phyloP scores from a whole-genome alignment of 2,113 vertebrate genomes.

The Grammomys dolichurus region DNA sequence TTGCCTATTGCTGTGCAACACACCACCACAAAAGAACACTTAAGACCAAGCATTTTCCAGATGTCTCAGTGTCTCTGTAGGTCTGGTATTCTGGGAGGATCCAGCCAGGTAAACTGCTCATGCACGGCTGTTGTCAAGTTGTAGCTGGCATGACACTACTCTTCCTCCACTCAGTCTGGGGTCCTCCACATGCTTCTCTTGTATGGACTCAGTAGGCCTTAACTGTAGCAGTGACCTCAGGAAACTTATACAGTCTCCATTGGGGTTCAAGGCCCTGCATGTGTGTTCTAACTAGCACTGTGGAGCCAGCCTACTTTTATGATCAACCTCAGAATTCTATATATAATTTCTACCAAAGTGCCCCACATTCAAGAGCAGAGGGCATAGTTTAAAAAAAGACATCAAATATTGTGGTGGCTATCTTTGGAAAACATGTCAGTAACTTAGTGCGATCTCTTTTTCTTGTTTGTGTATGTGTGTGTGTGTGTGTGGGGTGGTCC shows the following conservation, averaged over 20 bases:
- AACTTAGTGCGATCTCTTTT: background rate
- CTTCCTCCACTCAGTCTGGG: background rate
- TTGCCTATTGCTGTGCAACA: background rate
- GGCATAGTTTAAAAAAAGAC: background rate
- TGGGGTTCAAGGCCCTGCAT: background rate
- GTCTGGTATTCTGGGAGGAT: background rate
- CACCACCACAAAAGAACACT: background rate
- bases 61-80: background rate
- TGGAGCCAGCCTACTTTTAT: background rate
- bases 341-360: background rate
- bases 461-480: background rate
- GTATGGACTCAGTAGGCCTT: background rate
- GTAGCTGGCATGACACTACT: background rate
- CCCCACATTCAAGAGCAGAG: background rate
- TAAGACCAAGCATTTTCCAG: background rate
- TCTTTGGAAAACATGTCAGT: slow-evolving; percentile 44
- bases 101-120: background rate
- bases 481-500: background rate
- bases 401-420: background rate
- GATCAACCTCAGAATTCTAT: background rate
- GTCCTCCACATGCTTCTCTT: background rate
- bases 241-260: background rate
- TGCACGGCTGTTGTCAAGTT: background rate
- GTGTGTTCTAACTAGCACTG: background rate
- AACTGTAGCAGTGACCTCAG: background rate